A percentile compares a stretch with the other conserved stretches of the same genome.
phyloP scores from a whole-genome alignment of 2,113 vertebrate genomes.

The Dicrurus megarhynchus region DNA sequence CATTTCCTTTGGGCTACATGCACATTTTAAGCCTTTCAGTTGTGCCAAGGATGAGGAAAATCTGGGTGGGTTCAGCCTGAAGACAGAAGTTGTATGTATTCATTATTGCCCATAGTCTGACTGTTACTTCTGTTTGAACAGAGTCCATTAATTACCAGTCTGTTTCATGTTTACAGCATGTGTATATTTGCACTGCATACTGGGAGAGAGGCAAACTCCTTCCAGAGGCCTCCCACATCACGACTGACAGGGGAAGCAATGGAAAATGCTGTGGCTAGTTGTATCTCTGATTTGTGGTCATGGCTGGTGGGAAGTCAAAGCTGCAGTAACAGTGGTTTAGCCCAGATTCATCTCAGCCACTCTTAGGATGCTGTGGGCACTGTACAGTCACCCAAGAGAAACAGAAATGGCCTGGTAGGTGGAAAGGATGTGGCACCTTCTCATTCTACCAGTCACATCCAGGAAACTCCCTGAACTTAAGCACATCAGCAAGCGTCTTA shows the following conservation, averaged over 20 bases:
- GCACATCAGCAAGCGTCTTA: not conserved
- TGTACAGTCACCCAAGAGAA: not conserved
- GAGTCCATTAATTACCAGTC: not conserved
- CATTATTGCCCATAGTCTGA: not conserved
- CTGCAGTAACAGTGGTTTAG: not conserved
- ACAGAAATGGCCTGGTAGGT: not conserved
- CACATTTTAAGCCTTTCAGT: not conserved
- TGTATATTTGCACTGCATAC: not conserved
- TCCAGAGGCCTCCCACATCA: accelerated
- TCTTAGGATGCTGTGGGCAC: not conserved
- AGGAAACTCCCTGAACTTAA: not conserved
- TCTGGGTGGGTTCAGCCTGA: not conserved
- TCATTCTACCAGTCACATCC: not conserved
- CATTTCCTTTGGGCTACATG: not conserved
- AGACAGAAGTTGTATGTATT: not conserved
- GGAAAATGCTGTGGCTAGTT: not conserved
- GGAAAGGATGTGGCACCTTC: not conserved
- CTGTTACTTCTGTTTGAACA: not conserved
- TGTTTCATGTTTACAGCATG: not conserved
- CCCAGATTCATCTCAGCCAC: not conserved
- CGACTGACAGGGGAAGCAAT: not conserved
- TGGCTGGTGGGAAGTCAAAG: not conserved
- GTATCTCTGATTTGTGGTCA: not conserved
- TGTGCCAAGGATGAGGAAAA: not conserved
- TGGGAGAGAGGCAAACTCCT: not conserved